Evolutionary conservation across 2,888 invertebrate species (phyloP), one percentile per base, ranked within the genome.

Genomic region (Tenthredo mesomela): DNA sequence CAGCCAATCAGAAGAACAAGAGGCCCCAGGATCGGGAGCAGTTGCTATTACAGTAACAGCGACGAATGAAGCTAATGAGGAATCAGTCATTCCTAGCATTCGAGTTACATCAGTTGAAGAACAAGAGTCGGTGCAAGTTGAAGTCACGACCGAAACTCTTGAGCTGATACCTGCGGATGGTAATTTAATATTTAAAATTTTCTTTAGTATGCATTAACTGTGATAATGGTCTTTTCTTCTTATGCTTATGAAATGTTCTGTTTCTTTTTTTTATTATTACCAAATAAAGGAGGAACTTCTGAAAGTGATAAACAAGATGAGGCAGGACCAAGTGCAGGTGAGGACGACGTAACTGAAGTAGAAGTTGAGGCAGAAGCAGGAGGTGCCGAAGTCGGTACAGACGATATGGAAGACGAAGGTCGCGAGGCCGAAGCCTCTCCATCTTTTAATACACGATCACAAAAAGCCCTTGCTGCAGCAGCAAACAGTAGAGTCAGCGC

Each of bases 391-490:
- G 93, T 91, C 18, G 93, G 93, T 84, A 93, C 93, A 47, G 87
- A 89, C 21, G 92, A 92, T 47, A 87, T 88, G 7, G 92, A 92
- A 86, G 97, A 97, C 92, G 97, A 97, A 91, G 97, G 96, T 3
- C 95, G 97, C 82, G 97, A 97, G 93, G 97, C 97, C 1, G 97
- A 97, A 93, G 97, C 97, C n/a, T 94, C 94, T 0, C 95, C 95
- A 2, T 95, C 95, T 29, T 95, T 95, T 77, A 95, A 95, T 87
- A 95, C 95, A 5, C 93, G 95, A 0, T 88, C 89, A 85, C 82
- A 89, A 84, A 84, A 89, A 89, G 85, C 91, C 25, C 77, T 89
- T 73, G 86, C 89, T 18, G 89, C 88, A 1, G 86, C 86, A 1
- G 89, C 88, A 21, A 87, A 86, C 3, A 84, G 87, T 0, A 91